Evolutionary conservation across 2,888 invertebrate species (phyloP), one percentile per base, ranked within the genome.

Genomic region (Ecliptopera silaceata): DNA sequence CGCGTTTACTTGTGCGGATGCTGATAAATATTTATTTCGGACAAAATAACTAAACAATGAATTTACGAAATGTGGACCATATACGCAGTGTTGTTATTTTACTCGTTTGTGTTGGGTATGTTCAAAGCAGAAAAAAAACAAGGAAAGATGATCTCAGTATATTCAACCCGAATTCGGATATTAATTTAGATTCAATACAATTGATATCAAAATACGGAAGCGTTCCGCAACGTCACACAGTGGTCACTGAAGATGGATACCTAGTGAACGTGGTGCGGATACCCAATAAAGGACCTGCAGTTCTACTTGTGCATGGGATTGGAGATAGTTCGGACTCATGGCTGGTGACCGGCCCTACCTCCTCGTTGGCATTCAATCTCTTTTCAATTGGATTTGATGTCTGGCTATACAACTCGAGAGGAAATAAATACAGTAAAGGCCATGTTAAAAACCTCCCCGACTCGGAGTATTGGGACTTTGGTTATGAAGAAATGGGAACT

Each of bases 311-410:
- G 45, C 89, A 90, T 49, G 89, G 89, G 5, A 80, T 89, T 42
- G 82, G 79, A 32, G 89, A 89, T 46, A 87, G 87, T 63, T 88
- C 89, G 0, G 89, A 90, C 63, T 82, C 80, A 2, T 90, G 89
- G 88, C 46, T 89, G 53, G 80, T 88, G 15, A 66, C 86, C 5
- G 87, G 87, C 20, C 86, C 85, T 10, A 61, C 67, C 11, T 70
- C 76, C 18, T 88, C 88, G 0, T 48, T 88, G 45, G 84, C 86
- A 1, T 88, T 76, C 62, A 78, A 77, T 53, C 64, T 90, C 51
- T 74, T 82, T 3, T 79, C 84, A 38, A 70, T 77, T 29, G 86
- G 82, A 31, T 87, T 76, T 63, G 89, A 90, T 59, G 77, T 90
- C 43, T 90, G 89, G 89, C 63, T 89, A 46, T 84, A 73, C 60